Evolutionary conservation across 2,797 vertebrate genomes (phyloP).

Genomic region (Rhadinocentrus ornatus): DNA sequence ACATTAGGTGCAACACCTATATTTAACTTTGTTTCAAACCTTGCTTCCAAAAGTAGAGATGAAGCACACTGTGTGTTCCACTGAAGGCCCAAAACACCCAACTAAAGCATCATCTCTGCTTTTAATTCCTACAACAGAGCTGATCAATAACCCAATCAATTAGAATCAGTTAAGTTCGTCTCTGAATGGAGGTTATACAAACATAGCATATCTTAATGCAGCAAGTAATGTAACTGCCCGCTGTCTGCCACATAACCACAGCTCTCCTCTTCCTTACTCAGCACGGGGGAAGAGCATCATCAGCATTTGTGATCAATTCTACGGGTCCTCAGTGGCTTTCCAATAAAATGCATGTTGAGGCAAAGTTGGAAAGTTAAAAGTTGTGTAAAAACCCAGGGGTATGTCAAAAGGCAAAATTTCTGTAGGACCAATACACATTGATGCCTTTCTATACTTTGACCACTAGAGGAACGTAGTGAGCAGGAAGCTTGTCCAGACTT

Average conservation of each 20-base stretch:
- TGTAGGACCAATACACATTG: slow-evolving; percentile 1
- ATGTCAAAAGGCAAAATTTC: slow-evolving; percentile 8
- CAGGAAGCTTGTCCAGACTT: slow-evolving; percentile 46
- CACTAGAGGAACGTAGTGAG: slow-evolving; percentile 81
- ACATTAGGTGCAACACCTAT: slow-evolving; percentile 41
- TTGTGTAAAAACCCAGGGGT: slow-evolving; percentile 21
- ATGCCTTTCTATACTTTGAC: slow-evolving; percentile 42
- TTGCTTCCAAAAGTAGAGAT: slow-evolving; percentile 44
- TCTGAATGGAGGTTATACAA: slow-evolving; percentile 79
- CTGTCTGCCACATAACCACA: slow-evolving; percentile 76
- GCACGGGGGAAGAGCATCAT: slow-evolving; percentile 64
- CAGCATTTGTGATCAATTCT: slow-evolving; percentile 59
- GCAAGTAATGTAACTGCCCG: slow-evolving; percentile 76
- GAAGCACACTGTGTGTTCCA: slow-evolving; percentile 27
- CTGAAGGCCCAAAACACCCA: slow-evolving; percentile 39
- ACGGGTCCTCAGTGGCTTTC: slow-evolving; percentile 32
- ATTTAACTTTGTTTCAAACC: slow-evolving; percentile 41
- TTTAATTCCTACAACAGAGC: slow-evolving; percentile 75
- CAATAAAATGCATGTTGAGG: slow-evolving; percentile 14
- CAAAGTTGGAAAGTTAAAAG: slow-evolving; percentile 17
- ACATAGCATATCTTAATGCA: slow-evolving; percentile 83
- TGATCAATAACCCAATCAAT: slow-evolving; percentile 85
- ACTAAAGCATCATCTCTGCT: slow-evolving; percentile 58
- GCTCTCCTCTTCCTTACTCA: slow-evolving; percentile 71
- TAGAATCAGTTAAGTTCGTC: slow-evolving; percentile 81